These are phyloP conservation scores for Erebia palarica DNA, from an alignment of 2,888 invertebrate genomes.

Conservation along the genomic window DNA sequence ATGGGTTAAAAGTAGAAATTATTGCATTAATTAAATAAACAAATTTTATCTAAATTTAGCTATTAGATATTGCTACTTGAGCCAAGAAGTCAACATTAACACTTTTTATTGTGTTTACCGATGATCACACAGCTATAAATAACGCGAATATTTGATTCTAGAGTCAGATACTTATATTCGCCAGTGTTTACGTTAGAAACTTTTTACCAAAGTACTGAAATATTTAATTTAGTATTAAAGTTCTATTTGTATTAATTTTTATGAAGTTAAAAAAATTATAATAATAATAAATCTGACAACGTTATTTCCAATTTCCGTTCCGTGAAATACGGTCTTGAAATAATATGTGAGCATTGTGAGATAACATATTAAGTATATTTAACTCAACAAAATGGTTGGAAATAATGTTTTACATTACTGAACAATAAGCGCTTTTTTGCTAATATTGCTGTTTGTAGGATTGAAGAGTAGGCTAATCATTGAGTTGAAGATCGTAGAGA, in stretches of 20 bases:
- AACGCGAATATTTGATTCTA: not conserved
- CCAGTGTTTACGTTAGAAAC: not conserved
- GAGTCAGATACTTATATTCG: not conserved
- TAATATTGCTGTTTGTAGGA: slow-evolving; percentile 19
- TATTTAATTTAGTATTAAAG: too few species aligned
- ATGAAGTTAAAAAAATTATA: too few species aligned
- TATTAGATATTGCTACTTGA: not conserved
- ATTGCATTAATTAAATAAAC: not conserved
- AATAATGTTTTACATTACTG: slow-evolving; percentile 13
- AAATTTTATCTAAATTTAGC: not conserved
- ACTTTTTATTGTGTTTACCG: slow-evolving; percentile 8
- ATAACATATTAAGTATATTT: not conserved
- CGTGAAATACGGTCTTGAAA: not conserved
- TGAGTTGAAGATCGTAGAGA: too few species aligned
- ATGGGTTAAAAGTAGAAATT: too few species aligned
- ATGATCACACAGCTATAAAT: slow-evolving; percentile 4
- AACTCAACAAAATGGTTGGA: slow-evolving; percentile 3
- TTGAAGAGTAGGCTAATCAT: slow-evolving; percentile 5
- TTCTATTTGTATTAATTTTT: too few species aligned
- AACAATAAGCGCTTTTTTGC: slow-evolving; percentile 13
- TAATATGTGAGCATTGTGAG: not conserved
- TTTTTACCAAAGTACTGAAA: too few species aligned
- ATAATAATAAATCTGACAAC: too few species aligned
- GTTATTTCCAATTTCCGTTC: not conserved
- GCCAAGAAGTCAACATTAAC: not conserved